Conservation (phyloP, 2,113 vertebrate species). For the Coracopsis vasa region DNA sequence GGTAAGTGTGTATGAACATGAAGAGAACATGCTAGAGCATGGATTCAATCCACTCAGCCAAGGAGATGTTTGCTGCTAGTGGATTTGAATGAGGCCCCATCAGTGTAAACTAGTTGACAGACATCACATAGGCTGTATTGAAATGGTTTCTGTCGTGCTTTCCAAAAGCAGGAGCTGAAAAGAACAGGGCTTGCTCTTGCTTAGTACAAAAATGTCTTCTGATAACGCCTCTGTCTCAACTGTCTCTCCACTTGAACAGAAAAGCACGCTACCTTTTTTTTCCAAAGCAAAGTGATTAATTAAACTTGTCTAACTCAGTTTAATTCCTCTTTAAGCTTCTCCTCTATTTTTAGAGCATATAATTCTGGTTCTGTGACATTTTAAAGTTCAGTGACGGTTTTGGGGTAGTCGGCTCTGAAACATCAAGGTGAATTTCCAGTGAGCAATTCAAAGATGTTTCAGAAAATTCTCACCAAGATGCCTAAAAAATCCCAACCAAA, state of each 20-base stretch:
- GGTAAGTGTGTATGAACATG: not conserved
- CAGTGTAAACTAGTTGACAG: not conserved
- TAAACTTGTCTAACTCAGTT: slow-evolving; percentile 51
- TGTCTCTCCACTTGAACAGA: not conserved
- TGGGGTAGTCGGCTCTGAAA: slow-evolving; percentile 1
- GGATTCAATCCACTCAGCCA: fast-evolving
- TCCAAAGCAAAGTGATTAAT: slow-evolving; percentile 43
- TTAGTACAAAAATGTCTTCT: not conserved
- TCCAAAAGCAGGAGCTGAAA: not conserved
- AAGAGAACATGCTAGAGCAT: not conserved
- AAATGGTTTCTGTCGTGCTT: not conserved
- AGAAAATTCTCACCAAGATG: not conserved
- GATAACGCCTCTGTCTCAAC: not conserved
- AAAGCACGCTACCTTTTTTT: not conserved
- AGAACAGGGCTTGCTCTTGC: not conserved
- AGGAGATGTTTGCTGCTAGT: not conserved
- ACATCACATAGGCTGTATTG: not conserved
- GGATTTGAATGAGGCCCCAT: not conserved
- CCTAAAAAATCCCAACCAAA: not conserved
- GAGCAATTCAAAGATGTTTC: not conserved
- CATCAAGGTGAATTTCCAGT: slow-evolving; percentile 10
- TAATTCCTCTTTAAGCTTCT: slow-evolving; percentile 38
- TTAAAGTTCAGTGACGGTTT: slow-evolving; percentile 51
- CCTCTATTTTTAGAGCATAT: slow-evolving; percentile 59
- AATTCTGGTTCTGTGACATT: slow-evolving; percentile 47